A percentile compares a stretch with the other conserved stretches of the same genome.
phyloP scores from a whole-genome alignment of 2,797 vertebrate species.

The Eulemur coronatus region DNA sequence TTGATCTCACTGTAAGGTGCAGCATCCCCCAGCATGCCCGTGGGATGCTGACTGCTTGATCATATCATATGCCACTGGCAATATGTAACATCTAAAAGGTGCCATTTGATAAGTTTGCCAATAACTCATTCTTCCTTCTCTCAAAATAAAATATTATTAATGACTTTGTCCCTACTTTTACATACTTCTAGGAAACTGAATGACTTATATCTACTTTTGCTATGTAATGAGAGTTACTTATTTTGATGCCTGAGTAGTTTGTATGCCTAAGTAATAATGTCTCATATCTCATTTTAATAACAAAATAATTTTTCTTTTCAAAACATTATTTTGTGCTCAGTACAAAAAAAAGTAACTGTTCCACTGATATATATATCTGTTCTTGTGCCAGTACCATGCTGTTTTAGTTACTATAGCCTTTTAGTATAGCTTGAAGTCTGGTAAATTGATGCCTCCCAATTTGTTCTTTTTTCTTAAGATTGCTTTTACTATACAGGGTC shows the following conservation, averaged over 20 bases:
- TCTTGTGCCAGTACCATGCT: too few species aligned
- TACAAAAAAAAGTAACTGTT: neutral
- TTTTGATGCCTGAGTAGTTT: neutral
- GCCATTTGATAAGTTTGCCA: neutral
- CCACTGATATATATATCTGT: too few species aligned
- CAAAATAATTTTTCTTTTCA: neutral
- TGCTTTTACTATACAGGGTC: too few species aligned
- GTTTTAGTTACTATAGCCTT: too few species aligned
- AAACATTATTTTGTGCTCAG: neutral
- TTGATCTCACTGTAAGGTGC: neutral
- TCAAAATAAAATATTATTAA: neutral
- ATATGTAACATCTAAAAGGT: neutral
- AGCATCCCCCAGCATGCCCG: rapidly evolving
- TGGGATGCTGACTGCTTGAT: neutral
- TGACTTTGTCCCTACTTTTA: neutral
- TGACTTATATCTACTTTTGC: neutral
- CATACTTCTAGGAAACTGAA: neutral
- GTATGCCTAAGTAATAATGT: neutral
- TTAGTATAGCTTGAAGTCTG: too few species aligned
- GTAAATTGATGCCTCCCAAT: too few species aligned
- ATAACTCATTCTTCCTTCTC: neutral
- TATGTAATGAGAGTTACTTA: neutral
- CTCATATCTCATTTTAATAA: constrained; percentile 23
- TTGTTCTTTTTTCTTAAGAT: too few species aligned
- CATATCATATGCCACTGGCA: neutral